Conservation (phyloP, 2,888 invertebrate species). For the Shargacucullia verbasci region DNA sequence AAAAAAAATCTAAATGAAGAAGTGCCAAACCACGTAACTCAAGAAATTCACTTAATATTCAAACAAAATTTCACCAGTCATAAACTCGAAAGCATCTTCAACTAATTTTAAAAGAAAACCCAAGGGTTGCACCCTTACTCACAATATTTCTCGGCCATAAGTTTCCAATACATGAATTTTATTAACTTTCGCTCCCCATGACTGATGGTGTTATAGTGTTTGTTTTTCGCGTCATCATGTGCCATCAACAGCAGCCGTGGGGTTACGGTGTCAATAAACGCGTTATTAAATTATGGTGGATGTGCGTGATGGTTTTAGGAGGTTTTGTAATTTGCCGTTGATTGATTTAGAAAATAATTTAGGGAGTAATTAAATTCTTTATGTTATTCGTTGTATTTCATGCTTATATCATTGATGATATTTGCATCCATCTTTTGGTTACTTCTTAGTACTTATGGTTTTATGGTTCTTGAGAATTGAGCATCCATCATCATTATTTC, state of each 20-base stretch:
- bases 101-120: conserved; percentile 69
- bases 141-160: conserved; percentile 86
- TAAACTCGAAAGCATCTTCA: conserved; percentile 61
- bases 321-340: neutral
- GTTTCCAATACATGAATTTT: conserved; percentile 89
- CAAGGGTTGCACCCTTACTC: conserved; percentile 79
- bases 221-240: conserved; percentile 87
- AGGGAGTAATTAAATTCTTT: neutral
- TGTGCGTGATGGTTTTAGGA: conserved; percentile 9
- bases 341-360: conserved; percentile 2
- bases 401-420: neutral
- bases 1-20: too few relatives aligned
- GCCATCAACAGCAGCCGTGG: conserved; percentile 75
- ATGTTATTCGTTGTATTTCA: too few relatives aligned
- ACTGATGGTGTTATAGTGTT: conserved; percentile 77
- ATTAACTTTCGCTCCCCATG: conserved; percentile 83
- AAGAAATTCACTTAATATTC: conserved; percentile 55
- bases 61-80: conserved; percentile 58
- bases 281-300: conserved; percentile 48
- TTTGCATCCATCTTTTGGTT: too few relatives aligned
- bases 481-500: too few relatives aligned
- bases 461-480: too few relatives aligned
- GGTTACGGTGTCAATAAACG: conserved; percentile 62
- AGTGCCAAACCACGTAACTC: conserved; percentile 26
- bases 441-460: too few relatives aligned